Evolutionary conservation across 2,797 vertebrate genomes (phyloP).

Genomic region (Cuniculus paca): DNA sequence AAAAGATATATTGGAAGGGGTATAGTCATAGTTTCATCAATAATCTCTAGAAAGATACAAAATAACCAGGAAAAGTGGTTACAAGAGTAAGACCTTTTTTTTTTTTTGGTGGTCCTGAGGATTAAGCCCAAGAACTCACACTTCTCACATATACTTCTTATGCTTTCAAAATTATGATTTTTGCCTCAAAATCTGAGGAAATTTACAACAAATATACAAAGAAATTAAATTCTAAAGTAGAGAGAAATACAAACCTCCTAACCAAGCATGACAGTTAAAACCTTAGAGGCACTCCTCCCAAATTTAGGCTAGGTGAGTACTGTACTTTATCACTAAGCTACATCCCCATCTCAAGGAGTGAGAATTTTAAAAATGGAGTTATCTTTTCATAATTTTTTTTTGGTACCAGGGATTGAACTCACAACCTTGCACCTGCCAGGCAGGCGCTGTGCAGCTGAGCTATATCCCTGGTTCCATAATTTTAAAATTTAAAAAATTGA

Average conservation of each 20-base stretch:
- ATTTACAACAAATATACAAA: background rate
- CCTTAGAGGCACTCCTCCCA: background rate
- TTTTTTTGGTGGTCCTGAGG: background rate
- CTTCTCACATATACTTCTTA: background rate
- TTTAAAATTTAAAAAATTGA: background rate
- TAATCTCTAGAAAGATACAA: background rate
- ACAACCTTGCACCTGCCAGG: too few relatives aligned
- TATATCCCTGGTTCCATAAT: too few relatives aligned
- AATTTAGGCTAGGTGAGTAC: background rate
- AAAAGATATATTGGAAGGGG: background rate
- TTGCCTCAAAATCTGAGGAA: background rate
- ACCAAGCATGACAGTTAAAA: background rate
- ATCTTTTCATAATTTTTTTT: background rate
- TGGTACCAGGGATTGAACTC: too few relatives aligned
- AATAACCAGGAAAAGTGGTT: background rate
- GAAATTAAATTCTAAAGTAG: slow-evolving; percentile 3
- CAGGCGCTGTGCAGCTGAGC: too few relatives aligned
- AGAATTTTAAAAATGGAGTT: background rate
- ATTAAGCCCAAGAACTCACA: background rate
- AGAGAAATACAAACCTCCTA: slow-evolving; percentile 1
- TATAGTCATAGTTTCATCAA: background rate
- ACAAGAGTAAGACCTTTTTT: background rate
- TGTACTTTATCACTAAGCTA: background rate
- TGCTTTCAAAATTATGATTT: background rate
- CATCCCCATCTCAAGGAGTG: background rate